Evolutionary conservation across 2,797 vertebrate genomes (phyloP).

Genomic region (Artibeus jamaicensis): DNA sequence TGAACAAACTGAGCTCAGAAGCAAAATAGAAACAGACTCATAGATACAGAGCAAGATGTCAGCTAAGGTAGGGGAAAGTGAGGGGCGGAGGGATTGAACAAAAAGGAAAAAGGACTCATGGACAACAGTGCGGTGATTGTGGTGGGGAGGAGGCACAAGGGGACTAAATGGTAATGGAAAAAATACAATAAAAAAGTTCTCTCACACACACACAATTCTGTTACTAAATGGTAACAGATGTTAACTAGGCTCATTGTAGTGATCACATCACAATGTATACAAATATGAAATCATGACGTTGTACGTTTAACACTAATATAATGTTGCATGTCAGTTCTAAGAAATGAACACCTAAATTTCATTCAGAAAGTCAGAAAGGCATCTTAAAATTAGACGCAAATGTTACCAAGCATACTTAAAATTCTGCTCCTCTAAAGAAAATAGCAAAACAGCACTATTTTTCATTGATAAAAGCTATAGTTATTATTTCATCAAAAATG

Average conservation of each 20-base stretch:
- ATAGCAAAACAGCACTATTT: background rate
- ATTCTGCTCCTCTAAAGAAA: background rate
- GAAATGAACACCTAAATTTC: background rate
- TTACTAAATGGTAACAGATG: background rate
- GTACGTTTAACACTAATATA: background rate
- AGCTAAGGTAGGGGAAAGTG: too few species aligned
- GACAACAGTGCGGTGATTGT: too few species aligned
- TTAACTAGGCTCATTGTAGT: background rate
- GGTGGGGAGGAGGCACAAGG: too few species aligned
- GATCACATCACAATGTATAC: background rate
- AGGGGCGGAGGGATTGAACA: too few species aligned
- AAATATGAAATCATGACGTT: background rate
- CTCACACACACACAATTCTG: background rate
- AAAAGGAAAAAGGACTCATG: too few species aligned
- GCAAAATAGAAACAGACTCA: too few species aligned
- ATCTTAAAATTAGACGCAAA: slow-evolving; percentile 3
- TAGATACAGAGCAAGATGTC: too few species aligned
- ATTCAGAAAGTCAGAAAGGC: background rate
- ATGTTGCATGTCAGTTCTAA: background rate
- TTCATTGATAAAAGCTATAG: background rate
- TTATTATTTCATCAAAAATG: background rate
- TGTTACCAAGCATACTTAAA: background rate
- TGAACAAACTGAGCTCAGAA: too few species aligned
- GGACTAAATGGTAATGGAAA: too few species aligned
- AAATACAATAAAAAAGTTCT: background rate